A percentile compares a stretch with the other conserved stretches of the same genome.
phyloP scores from a whole-genome alignment of 2,888 invertebrate species.

The Protophormia terraenovae region DNA sequence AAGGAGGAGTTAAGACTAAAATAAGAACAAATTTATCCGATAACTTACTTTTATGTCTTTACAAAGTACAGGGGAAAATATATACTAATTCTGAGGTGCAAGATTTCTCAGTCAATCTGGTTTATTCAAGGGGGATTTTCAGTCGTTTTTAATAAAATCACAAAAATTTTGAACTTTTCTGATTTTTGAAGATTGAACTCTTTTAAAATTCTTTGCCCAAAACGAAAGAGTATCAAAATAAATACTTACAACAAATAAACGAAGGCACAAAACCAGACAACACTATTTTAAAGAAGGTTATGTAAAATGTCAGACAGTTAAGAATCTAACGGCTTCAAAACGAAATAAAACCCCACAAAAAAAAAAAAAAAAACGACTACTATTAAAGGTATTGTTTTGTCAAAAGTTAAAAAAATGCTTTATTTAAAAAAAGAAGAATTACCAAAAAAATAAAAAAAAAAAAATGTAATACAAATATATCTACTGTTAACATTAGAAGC shows the following conservation, averaged over 20 bases:
- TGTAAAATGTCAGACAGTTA: constrained; percentile 80
- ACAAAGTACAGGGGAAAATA: no score
- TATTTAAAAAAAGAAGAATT: background rate
- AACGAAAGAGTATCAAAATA: constrained; percentile 32
- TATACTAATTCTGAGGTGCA: no score
- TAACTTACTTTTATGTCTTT: no score
- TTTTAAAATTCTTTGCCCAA: background rate
- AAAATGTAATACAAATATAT: background rate
- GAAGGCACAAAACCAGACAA: constrained; percentile 20
- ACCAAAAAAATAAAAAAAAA: constrained; percentile 7
- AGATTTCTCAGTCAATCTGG: no score
- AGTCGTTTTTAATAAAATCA: no score
- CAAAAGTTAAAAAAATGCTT: constrained; percentile 34
- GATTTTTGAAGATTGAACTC: constrained; percentile 17
- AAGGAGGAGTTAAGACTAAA: no score
- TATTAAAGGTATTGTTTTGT: constrained; percentile 49
- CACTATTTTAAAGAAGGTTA: constrained; percentile 75
- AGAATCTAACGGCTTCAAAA: constrained; percentile 76
- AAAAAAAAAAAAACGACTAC: constrained; percentile 35
- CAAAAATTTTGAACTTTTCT: no score
- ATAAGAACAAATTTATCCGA: no score
- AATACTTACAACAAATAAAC: constrained; percentile 24
- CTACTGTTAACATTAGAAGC: constrained; percentile 28
- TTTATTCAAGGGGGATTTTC: no score
- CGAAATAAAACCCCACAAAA: constrained; percentile 47